Conservation (phyloP, 2,888 invertebrate genomes). For the Anticlea derivata region DNA sequence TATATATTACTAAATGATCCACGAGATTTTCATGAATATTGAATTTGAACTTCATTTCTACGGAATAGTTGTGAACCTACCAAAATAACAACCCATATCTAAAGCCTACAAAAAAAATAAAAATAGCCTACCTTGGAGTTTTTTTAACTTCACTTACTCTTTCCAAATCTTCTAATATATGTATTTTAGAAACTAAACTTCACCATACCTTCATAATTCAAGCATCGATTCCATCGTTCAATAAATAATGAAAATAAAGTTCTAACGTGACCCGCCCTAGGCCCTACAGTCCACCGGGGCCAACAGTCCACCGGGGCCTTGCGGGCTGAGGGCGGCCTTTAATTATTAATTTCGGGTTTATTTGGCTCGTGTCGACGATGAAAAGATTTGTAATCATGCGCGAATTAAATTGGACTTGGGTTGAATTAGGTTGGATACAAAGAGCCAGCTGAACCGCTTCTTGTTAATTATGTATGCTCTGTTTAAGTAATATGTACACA, state of each 20-base stretch:
- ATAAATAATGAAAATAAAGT: constrained; percentile 14
- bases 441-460: neutral
- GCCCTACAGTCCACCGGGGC: neutral
- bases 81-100: no score
- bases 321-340: constrained; percentile 1
- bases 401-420: neutral
- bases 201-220: no score
- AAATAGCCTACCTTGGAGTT: no score
- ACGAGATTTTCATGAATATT: no score
- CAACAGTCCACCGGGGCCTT: neutral
- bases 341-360: constrained; percentile 31
- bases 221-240: no score
- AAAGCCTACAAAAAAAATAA: no score
- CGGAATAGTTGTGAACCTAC: no score
- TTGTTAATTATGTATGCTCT: neutral
- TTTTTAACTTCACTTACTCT: no score
- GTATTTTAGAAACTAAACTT: no score
- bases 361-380: constrained; percentile 30
- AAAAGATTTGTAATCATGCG: constrained; percentile 36
- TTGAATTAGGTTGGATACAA: constrained; percentile 11
- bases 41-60: no score
- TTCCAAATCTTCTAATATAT: no score
- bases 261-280: constrained; percentile 15
- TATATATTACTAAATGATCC: no score
- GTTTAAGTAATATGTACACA: neutral